These are phyloP conservation scores for Carassius carassius DNA, from an alignment of 2,113 vertebrate species.

Conservation along the genomic window DNA sequence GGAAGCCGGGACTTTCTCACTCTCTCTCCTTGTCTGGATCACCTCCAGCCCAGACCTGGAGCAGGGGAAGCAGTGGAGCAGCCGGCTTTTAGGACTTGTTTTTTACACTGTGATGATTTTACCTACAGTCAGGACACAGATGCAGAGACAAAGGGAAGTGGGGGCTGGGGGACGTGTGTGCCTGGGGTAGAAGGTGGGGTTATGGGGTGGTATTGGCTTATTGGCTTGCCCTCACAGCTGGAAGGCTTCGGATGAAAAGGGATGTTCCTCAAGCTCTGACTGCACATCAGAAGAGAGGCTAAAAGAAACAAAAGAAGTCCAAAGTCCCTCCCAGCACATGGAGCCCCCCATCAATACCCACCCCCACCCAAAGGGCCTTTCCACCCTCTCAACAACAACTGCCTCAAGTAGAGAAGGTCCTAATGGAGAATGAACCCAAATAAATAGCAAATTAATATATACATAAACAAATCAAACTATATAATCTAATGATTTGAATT, in stretches of 20 bases:
- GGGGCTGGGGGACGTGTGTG: slow-evolving; percentile 29
- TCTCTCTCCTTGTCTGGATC: not conserved
- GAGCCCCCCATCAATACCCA: slow-evolving; percentile 58
- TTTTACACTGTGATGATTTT: slow-evolving; percentile 51
- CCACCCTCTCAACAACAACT: slow-evolving; percentile 78
- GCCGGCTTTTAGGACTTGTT: slow-evolving; percentile 49
- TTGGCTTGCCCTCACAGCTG: slow-evolving; percentile 59
- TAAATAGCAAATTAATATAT: not conserved
- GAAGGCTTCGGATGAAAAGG: slow-evolving; percentile 65
- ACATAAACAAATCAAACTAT: not conserved
- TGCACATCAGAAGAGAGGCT: slow-evolving; percentile 61
- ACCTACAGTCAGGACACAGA: slow-evolving; percentile 56
- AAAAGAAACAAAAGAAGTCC: slow-evolving; percentile 57
- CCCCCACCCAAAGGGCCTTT: slow-evolving; percentile 60
- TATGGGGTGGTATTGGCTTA: slow-evolving; percentile 54
- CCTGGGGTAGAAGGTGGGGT: slow-evolving; percentile 33
- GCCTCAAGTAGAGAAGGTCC: slow-evolving; percentile 74
- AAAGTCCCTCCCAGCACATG: slow-evolving; percentile 48
- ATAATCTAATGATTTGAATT: not conserved
- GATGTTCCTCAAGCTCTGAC: slow-evolving; percentile 64
- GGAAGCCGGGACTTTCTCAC: not conserved
- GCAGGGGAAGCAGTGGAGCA: slow-evolving; percentile 34
- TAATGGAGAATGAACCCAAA: slow-evolving; percentile 60
- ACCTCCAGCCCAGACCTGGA: slow-evolving; percentile 28
- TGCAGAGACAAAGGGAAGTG: slow-evolving; percentile 58